Percentiles rank a stretch among this genome's conserved stretches.
Evolutionary conservation across 2,888 invertebrate genomes (phyloP).

Genomic region (Nomada lathburiana): DNA sequence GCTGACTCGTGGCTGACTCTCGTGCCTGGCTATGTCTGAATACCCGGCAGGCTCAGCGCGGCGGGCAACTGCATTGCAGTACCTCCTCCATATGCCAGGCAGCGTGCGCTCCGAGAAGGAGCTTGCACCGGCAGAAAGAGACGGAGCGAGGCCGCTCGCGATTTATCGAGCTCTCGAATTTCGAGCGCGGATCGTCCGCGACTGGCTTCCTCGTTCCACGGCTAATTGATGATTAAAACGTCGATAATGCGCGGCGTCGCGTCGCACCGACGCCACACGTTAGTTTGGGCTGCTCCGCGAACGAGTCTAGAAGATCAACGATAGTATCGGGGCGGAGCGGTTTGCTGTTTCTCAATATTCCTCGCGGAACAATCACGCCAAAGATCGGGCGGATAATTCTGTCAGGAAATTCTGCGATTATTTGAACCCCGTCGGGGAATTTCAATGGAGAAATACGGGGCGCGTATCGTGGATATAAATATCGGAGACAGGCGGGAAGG

Average conservation of each 20-base stretch:
- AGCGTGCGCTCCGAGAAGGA: slow-evolving; percentile 62
- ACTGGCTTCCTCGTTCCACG: slow-evolving; percentile 1
- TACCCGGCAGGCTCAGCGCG: slow-evolving; percentile 78
- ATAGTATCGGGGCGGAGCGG: neutral
- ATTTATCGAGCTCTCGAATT: slow-evolving; percentile 67
- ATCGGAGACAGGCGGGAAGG: too few relatives aligned
- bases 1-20: slow-evolving; percentile 67
- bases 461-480: too few relatives aligned
- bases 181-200: slow-evolving; percentile 28
- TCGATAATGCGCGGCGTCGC: slow-evolving; percentile 4
- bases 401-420: slow-evolving; percentile 49
- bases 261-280: neutral
- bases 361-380: too few relatives aligned
- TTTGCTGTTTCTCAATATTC: neutral
- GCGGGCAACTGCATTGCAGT: slow-evolving; percentile 82
- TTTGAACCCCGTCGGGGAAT: slow-evolving; percentile 24
- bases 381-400: slow-evolving; percentile 28
- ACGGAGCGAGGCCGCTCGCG: slow-evolving; percentile 47
- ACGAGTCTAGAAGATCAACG: neutral
- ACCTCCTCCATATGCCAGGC: slow-evolving; percentile 73
- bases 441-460: slow-evolving; percentile 25
- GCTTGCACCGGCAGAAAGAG: slow-evolving; percentile 61
- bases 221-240: slow-evolving; percentile 45
- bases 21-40: slow-evolving; percentile 73
- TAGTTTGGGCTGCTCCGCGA: neutral